These are phyloP conservation scores for Diachrysia chrysitis DNA, from an alignment of 2,888 invertebrate species.

Conservation along the genomic window DNA sequence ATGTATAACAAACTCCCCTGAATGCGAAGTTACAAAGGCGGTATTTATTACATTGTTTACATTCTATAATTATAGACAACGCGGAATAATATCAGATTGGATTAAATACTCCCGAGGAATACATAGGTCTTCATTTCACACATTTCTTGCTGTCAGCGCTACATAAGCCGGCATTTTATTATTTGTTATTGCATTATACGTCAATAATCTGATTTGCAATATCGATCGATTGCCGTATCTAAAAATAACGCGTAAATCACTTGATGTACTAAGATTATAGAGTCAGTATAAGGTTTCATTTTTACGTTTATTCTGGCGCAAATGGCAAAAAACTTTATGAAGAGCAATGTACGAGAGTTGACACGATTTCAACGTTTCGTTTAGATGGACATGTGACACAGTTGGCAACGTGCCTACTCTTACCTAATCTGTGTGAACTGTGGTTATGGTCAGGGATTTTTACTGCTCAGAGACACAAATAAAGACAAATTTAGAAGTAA, in stretches of 20 bases:
- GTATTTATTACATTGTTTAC: neutral
- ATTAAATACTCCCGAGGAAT: neutral
- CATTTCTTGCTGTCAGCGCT: neutral
- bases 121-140: slow-evolving; percentile 32
- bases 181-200: slow-evolving; percentile 7
- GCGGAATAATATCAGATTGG: neutral
- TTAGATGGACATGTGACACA: slow-evolving; percentile 48
- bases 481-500: neutral
- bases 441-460: slow-evolving; percentile 14
- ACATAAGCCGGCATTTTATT: slow-evolving; percentile 1
- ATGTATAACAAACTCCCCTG: neutral
- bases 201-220: slow-evolving; percentile 39
- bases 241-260: neutral
- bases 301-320: neutral
- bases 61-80: neutral
- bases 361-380: slow-evolving; percentile 27
- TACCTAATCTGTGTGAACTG: slow-evolving; percentile 8
- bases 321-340: slow-evolving; percentile 39
- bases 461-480: neutral
- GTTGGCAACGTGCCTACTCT: slow-evolving; percentile 41
- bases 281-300: slow-evolving; percentile 10
- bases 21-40: neutral
- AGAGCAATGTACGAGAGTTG: slow-evolving; percentile 45
- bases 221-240: slow-evolving; percentile 19
- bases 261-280: neutral